A percentile compares a stretch with the other conserved stretches of the same genome.
phyloP scores from a whole-genome alignment of 2,113 vertebrate species.

The Perccottus glenii region DNA sequence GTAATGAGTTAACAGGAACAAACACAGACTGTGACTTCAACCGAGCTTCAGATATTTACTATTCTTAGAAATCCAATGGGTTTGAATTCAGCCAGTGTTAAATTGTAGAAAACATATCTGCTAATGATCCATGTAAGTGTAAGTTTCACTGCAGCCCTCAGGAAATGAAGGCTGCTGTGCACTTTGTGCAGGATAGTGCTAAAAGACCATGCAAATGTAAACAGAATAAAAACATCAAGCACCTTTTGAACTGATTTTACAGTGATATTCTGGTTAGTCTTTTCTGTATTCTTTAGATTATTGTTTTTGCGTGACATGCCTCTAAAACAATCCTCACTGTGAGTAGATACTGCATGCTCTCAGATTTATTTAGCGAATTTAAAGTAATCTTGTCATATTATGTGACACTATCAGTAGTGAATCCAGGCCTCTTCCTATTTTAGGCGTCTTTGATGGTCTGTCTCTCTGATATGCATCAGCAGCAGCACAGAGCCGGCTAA shows the following conservation, averaged over 20 bases:
- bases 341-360: slow-evolving; percentile 13
- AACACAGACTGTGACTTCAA: slow-evolving; percentile 5
- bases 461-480: slow-evolving; percentile 64
- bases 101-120: slow-evolving; percentile 7
- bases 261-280: slow-evolving; percentile 1
- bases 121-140: neutral
- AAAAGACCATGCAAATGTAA: slow-evolving; percentile 2
- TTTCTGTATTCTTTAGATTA: neutral
- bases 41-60: slow-evolving; percentile 6
- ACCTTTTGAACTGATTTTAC: neutral
- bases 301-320: slow-evolving; percentile 3
- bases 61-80: slow-evolving; percentile 7
- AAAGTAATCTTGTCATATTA: slow-evolving; percentile 51
- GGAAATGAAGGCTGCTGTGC: slow-evolving; percentile 3
- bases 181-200: neutral
- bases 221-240: slow-evolving; percentile 7
- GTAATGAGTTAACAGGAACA: slow-evolving; percentile 37
- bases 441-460: slow-evolving; percentile 52
- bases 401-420: slow-evolving; percentile 63
- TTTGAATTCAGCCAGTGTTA: neutral
- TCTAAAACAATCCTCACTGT: slow-evolving; percentile 10
- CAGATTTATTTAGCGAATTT: slow-evolving; percentile 28
- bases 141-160: slow-evolving; percentile 10
- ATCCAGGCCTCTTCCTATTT: slow-evolving; percentile 65
- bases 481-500: slow-evolving; percentile 27